Evolutionary conservation across 2,113 vertebrate genomes (phyloP).

Genomic region (Oryzias celebensis): DNA sequence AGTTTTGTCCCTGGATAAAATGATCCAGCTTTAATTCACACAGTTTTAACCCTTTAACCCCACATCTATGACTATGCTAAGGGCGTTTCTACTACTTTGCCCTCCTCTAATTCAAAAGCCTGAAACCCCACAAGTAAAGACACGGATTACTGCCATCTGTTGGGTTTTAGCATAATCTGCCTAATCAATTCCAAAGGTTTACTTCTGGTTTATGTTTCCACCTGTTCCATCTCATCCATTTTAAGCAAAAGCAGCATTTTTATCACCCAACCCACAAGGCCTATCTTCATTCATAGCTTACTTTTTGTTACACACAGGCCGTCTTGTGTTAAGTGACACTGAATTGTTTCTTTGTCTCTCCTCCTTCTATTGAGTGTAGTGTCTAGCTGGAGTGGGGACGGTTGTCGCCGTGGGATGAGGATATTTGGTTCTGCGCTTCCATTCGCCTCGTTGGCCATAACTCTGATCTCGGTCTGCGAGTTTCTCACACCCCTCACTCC

Average conservation of each 20-base stretch:
- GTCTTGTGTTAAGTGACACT: slow-evolving; percentile 55
- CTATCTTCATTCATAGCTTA: slow-evolving; percentile 38
- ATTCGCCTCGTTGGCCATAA: slow-evolving; percentile 58
- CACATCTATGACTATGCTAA: slow-evolving; percentile 20
- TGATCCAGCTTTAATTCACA: slow-evolving; percentile 49
- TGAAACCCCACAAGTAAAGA: slow-evolving; percentile 28
- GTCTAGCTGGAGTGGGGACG: slow-evolving; percentile 40
- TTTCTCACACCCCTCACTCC: slow-evolving; percentile 70
- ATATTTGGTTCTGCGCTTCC: slow-evolving; percentile 33
- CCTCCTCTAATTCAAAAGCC: slow-evolving; percentile 38
- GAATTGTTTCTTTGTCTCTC: slow-evolving; percentile 59
- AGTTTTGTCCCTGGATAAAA: slow-evolving; percentile 39
- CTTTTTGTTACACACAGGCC: slow-evolving; percentile 45
- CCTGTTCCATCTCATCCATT: slow-evolving; percentile 3
- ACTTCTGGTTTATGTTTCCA: slow-evolving; percentile 6
- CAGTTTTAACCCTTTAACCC: slow-evolving; percentile 22
- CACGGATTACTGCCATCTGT: slow-evolving; percentile 42
- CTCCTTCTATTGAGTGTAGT: slow-evolving; percentile 17
- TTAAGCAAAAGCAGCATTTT: slow-evolving; percentile 8
- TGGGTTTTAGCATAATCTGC: slow-evolving; percentile 39
- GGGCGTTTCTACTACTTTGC: slow-evolving; percentile 41
- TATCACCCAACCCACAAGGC: slow-evolving; percentile 13
- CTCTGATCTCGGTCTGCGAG: slow-evolving; percentile 45
- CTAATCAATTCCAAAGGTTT: slow-evolving; percentile 37
- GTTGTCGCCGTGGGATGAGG: slow-evolving; percentile 44